Evolutionary conservation across 2,888 invertebrate species (phyloP).

Genomic region (Pristionchus japonicus): DNA sequence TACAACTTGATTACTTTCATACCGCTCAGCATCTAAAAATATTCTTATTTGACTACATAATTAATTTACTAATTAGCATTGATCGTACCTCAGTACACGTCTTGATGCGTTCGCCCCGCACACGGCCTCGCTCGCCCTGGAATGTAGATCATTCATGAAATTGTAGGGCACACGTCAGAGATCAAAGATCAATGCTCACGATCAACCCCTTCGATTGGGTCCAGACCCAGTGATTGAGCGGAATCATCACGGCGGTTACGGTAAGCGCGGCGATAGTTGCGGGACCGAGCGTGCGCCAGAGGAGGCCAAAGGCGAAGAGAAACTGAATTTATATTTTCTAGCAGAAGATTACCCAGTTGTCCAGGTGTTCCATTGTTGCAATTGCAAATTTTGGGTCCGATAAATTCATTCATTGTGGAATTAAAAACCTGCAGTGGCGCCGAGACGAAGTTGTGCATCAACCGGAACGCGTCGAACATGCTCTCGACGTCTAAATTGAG

Average conservation of each 20-base stretch:
- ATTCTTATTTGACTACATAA: too few relatives aligned
- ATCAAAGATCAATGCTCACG: neutral
- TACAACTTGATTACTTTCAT: conserved; percentile 59
- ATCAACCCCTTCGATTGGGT: neutral
- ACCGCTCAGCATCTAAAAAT: conserved; percentile 55
- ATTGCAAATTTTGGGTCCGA: too few relatives aligned
- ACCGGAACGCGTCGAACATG: conserved; percentile 57
- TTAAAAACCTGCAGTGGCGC: conserved; percentile 57
- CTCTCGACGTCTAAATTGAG: conserved; percentile 63
- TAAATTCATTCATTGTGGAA: too few relatives aligned
- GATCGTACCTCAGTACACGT: conserved; percentile 30
- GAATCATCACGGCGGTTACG: conserved; percentile 10
- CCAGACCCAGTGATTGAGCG: conserved; percentile 25
- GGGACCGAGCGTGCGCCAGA: conserved; percentile 65
- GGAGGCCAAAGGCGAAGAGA: conserved; percentile 62
- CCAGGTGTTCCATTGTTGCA: too few relatives aligned
- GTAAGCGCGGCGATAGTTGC: conserved; percentile 61
- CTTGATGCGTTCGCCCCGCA: conserved; percentile 57
- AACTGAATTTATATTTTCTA: conserved; percentile 50
- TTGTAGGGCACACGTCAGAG: neutral
- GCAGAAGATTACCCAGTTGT: too few relatives aligned
- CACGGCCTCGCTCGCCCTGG: conserved; percentile 52
- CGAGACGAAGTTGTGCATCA: conserved; percentile 69
- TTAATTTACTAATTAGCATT: neutral
- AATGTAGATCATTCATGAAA: neutral